Evolutionary conservation across 2,113 vertebrate genomes (phyloP).

Genomic region (Siniperca knerii): DNA sequence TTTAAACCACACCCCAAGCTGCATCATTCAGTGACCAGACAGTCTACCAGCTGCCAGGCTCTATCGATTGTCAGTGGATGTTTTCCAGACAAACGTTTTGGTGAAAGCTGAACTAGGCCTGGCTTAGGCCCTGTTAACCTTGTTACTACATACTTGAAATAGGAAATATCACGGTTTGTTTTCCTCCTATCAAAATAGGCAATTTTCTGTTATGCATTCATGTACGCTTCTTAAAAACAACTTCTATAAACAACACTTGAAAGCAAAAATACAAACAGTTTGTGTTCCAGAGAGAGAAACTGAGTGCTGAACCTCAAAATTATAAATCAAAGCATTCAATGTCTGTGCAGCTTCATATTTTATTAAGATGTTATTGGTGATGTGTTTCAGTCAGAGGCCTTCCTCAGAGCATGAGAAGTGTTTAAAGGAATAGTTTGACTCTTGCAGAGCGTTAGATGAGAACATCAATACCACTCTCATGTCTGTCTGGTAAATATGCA

Average conservation of each 20-base stretch:
- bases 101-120: not conserved
- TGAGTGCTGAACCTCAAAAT: not conserved
- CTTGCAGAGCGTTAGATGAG: not conserved
- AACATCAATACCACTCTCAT: not conserved
- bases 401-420: not conserved
- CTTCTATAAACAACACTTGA: not conserved
- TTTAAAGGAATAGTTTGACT: not conserved
- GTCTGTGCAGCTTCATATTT: not conserved
- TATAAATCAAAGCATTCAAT: not conserved
- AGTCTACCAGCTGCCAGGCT: not conserved
- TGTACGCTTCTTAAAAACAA: not conserved
- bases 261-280: not conserved
- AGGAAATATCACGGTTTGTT: not conserved
- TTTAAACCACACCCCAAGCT: slow-evolving; percentile 6
- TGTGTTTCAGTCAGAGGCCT: not conserved
- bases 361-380: not conserved
- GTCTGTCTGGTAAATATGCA: not conserved
- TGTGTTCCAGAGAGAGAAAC: not conserved
- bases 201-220: not conserved
- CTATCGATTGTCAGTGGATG: not conserved
- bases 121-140: not conserved
- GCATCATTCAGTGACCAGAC: not conserved
- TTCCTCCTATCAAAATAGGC: not conserved
- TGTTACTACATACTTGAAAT: not conserved
- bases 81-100: slow-evolving; percentile 4